Conservation (phyloP, 2,797 vertebrate genomes). For the Tokudaia muenninki region DNA sequence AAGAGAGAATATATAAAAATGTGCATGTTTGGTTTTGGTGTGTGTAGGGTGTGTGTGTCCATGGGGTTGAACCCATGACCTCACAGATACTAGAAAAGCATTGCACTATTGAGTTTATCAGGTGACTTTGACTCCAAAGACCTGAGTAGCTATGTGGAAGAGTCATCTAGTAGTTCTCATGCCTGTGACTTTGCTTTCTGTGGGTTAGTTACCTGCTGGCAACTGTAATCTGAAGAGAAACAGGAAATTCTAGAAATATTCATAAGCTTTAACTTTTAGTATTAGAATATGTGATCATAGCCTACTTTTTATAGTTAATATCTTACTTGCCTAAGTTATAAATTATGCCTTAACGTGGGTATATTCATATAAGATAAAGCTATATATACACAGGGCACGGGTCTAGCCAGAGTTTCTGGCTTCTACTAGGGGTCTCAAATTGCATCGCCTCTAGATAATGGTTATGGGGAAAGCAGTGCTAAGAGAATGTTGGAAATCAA, state of each 20-base stretch:
- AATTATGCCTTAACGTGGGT: background rate
- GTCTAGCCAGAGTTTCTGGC: background rate
- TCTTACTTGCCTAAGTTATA: background rate
- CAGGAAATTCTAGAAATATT: background rate
- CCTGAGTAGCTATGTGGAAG: constrained; percentile 2
- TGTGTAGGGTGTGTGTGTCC: background rate
- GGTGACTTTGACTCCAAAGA: background rate
- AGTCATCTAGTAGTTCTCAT: background rate
- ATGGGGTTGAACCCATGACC: background rate
- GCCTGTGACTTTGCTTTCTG: background rate
- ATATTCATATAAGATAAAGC: background rate
- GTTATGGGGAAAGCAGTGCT: background rate
- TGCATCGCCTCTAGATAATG: background rate
- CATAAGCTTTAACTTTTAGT: background rate
- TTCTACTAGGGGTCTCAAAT: background rate
- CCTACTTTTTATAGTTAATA: background rate
- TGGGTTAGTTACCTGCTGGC: background rate
- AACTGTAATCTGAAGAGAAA: background rate
- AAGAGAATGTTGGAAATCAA: background rate
- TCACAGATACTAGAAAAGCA: background rate
- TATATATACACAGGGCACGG: background rate
- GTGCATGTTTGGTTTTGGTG: background rate
- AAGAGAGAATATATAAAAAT: background rate
- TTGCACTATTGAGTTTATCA: background rate
- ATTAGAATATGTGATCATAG: background rate